Evolutionary conservation across 2,113 vertebrate species (phyloP).

Genomic region (Hiodon tergisus): DNA sequence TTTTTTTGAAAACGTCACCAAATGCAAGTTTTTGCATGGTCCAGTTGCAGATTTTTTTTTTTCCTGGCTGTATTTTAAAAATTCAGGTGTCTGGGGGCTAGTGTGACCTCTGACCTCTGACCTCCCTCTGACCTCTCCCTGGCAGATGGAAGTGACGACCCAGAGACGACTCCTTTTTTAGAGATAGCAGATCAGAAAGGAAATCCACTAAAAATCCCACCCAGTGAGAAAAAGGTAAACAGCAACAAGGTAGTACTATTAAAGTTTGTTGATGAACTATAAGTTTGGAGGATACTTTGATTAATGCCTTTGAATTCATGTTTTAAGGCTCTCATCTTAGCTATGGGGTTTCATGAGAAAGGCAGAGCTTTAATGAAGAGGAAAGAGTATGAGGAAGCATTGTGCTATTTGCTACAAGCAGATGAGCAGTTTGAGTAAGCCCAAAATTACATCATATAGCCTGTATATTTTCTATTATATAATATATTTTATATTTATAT

Average conservation of each 20-base stretch:
- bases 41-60: too few species aligned
- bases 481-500: too few species aligned
- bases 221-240: constrained; percentile 73
- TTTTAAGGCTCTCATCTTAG: constrained; percentile 82
- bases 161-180: constrained; percentile 70
- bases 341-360: constrained; percentile 94
- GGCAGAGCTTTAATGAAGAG: constrained; percentile 91
- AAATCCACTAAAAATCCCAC: constrained; percentile 78
- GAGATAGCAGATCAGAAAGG: constrained; percentile 95
- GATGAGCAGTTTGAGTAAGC: constrained; percentile 85
- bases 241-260: not conserved
- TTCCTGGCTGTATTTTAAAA: too few species aligned
- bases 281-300: not conserved
- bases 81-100: too few species aligned
- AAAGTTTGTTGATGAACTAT: not conserved
- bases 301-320: constrained; percentile 16
- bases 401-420: constrained; percentile 82
- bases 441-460: not conserved
- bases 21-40: too few species aligned
- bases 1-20: too few species aligned
- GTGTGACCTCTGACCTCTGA: not conserved
- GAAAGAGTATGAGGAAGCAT: constrained; percentile 76
- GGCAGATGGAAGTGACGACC: constrained; percentile 76
- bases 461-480: not conserved
- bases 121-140: not conserved